phyloP scores from a whole-genome alignment of 2,113 vertebrate genomes.

The Eulacestoma nigropectus region DNA sequence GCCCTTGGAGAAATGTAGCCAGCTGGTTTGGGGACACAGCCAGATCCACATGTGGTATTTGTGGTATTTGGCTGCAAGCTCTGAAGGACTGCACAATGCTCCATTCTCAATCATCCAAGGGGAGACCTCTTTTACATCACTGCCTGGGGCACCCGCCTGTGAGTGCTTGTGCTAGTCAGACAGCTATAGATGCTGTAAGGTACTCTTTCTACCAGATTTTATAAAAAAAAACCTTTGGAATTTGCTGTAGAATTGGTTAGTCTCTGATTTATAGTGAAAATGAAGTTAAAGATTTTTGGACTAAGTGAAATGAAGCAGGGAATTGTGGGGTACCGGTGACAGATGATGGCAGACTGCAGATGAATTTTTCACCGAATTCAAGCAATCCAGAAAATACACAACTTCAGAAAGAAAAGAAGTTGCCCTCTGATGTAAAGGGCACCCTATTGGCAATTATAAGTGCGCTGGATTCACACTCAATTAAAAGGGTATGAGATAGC shows the following conservation, averaged over 20 bases:
- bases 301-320: not conserved
- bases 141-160: not conserved
- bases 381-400: not conserved
- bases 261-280: not conserved
- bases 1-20: not conserved
- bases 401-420: not conserved
- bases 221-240: not conserved
- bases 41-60: not conserved
- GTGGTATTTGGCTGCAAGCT: constrained; percentile 1
- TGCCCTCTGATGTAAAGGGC: not conserved
- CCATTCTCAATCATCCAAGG: not conserved
- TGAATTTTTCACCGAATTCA: not conserved
- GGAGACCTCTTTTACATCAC: not conserved
- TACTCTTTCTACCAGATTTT: not conserved
- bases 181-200: not conserved
- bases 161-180: not conserved
- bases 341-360: not conserved
- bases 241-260: not conserved
- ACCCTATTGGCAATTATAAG: not conserved
- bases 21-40: not conserved
- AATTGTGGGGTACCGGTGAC: not conserved
- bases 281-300: not conserved
- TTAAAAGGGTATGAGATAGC: not conserved
- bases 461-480: not conserved
- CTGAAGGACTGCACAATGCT: not conserved